These are phyloP conservation scores for Meles meles DNA, from an alignment of 2,113 vertebrate genomes.

Conservation along the genomic window DNA sequence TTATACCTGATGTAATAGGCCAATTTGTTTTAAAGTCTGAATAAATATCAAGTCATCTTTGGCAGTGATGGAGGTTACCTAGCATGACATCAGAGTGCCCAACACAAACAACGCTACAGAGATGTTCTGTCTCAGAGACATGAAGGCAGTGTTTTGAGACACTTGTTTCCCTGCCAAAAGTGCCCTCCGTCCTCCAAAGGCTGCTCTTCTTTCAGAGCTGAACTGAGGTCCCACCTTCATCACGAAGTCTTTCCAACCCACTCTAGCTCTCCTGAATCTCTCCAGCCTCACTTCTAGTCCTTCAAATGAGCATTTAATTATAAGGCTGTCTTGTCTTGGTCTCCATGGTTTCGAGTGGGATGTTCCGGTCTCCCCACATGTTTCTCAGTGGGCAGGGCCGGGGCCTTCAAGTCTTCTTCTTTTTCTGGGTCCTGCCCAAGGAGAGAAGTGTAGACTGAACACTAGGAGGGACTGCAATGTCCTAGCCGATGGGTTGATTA, in stretches of 20 bases:
- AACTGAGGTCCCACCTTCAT: not conserved
- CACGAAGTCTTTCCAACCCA: not conserved
- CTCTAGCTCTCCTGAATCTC: not conserved
- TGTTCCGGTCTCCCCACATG: slow-evolving; percentile 38
- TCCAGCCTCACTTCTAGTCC: not conserved
- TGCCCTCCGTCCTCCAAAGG: not conserved
- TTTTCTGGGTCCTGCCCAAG: not conserved
- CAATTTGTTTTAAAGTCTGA: not conserved
- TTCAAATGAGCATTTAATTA: slow-evolving; percentile 48
- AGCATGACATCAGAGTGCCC: not conserved
- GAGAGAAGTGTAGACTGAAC: not conserved
- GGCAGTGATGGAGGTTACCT: not conserved
- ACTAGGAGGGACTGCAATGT: too few species aligned
- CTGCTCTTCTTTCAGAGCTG: not conserved
- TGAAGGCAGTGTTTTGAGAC: not conserved
- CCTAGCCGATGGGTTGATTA: not conserved
- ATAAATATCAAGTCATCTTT: slow-evolving; percentile 31
- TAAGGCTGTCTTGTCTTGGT: not conserved
- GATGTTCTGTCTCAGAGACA: not conserved
- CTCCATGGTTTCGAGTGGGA: not conserved
- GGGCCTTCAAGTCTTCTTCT: not conserved
- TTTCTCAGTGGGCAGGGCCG: not conserved
- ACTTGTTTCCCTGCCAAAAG: not conserved
- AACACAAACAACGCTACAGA: not conserved
- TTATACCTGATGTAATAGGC: not conserved